Evolutionary conservation across 2,888 invertebrate species (phyloP).

Genomic region (Orchesella flavescens): DNA sequence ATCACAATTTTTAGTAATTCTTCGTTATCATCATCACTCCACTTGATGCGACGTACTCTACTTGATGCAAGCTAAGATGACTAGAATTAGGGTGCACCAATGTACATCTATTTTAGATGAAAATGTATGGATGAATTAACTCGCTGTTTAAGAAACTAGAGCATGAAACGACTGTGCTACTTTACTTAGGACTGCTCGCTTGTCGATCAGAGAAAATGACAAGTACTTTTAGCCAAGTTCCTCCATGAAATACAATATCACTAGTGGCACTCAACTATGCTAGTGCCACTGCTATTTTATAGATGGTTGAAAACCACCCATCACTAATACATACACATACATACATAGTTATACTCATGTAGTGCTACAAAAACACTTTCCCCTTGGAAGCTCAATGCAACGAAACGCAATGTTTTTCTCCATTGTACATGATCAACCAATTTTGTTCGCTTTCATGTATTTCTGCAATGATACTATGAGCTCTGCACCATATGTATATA

Average conservation of each 20-base stretch:
- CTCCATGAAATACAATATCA: conserved; percentile 20
- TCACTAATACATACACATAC: conserved; percentile 27
- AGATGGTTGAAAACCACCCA: conserved; percentile 57
- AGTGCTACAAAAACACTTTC: conserved; percentile 10
- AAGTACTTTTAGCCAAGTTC: conserved; percentile 38
- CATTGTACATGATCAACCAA: conserved; percentile 25
- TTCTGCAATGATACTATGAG: background rate
- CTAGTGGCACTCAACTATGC: conserved; percentile 8
- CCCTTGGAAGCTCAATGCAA: background rate
- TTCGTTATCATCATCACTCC: background rate
- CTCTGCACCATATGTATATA: no score
- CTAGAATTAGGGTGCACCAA: background rate
- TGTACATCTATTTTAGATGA: conserved; percentile 10
- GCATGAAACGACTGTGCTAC: background rate
- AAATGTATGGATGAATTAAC: conserved; percentile 29
- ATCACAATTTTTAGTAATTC: background rate
- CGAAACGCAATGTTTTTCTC: background rate
- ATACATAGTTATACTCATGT: background rate
- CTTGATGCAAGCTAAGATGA: background rate
- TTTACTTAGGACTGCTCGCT: background rate
- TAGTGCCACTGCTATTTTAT: conserved; percentile 38
- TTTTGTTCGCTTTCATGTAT: conserved; percentile 14
- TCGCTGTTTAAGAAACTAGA: conserved; percentile 31
- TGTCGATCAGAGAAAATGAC: conserved; percentile 64
- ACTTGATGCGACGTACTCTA: background rate